Evolutionary conservation across 2,797 vertebrate species (phyloP).

Genomic region (Arnoldichthys spilopterus): DNA sequence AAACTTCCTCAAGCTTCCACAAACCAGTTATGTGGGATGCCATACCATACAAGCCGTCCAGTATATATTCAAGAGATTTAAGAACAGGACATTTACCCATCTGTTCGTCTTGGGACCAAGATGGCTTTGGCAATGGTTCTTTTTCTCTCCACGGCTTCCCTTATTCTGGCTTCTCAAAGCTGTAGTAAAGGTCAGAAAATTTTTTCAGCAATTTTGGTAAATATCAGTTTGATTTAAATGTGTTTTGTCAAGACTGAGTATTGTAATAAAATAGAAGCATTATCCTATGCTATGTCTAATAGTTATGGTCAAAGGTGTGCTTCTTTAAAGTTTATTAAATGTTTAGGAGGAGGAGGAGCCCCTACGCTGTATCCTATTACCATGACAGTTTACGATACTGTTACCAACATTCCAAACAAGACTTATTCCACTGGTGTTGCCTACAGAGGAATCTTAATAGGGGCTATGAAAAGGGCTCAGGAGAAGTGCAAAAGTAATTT

Average conservation of each 20-base stretch:
- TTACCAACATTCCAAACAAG: background rate
- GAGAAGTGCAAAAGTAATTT: constrained; percentile 44
- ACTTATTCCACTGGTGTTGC: constrained; percentile 46
- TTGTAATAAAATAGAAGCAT: background rate
- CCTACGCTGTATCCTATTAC: constrained; percentile 5
- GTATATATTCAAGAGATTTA: background rate
- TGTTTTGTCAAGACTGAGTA: background rate
- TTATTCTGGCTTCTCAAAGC: background rate
- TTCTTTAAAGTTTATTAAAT: background rate
- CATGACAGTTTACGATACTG: constrained; percentile 55
- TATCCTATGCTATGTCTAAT: background rate
- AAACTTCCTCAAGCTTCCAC: background rate
- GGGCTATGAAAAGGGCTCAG: constrained; percentile 59
- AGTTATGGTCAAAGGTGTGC: background rate
- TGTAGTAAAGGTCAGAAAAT: background rate
- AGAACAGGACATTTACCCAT: background rate
- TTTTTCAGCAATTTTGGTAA: background rate
- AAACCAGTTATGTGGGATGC: background rate
- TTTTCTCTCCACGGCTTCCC: background rate
- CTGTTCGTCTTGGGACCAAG: background rate
- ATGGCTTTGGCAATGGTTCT: constrained; percentile 15
- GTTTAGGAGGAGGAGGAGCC: background rate
- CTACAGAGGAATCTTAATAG: constrained; percentile 61
- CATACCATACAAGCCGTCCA: background rate
- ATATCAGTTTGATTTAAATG: background rate